A percentile compares a stretch with the other conserved stretches of the same genome.
Evolutionary conservation across 2,888 invertebrate species (phyloP).

Genomic region (Prenolepis imparis): DNA sequence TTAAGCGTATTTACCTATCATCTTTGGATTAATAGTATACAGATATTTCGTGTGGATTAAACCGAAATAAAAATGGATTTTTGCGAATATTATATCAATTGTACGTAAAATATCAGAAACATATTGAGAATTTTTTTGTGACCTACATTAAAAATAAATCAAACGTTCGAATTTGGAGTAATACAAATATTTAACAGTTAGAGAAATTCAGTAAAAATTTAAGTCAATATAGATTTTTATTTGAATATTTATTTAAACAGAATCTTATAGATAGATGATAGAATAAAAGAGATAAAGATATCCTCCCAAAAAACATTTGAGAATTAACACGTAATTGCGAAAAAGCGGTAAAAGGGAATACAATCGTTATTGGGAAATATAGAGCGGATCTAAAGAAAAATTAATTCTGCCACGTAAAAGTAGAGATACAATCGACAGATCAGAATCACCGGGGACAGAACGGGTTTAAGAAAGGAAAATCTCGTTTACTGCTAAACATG

Average conservation of each 20-base stretch:
- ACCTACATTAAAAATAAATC: no score
- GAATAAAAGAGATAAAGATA: not conserved
- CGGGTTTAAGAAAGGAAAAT: slow-evolving; percentile 64
- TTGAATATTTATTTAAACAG: slow-evolving; percentile 8
- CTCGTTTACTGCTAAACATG: slow-evolving; percentile 55
- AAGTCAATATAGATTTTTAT: not conserved
- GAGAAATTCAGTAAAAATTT: no score
- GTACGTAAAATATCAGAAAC: no score
- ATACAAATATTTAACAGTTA: no score
- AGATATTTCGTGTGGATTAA: no score
- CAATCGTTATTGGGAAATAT: slow-evolving; percentile 76
- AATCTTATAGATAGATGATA: not conserved
- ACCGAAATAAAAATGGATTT: no score
- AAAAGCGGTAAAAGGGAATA: slow-evolving; percentile 56
- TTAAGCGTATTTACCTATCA: no score
- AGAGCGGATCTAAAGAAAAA: slow-evolving; percentile 67
- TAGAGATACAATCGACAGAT: slow-evolving; percentile 47
- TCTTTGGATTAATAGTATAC: no score
- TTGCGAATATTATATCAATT: no score
- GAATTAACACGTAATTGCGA: slow-evolving; percentile 60
- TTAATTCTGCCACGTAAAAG: slow-evolving; percentile 29
- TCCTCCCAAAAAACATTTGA: slow-evolving; percentile 37
- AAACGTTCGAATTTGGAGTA: no score
- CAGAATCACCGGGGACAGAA: slow-evolving; percentile 44
- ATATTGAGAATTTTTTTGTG: no score